These are phyloP conservation scores for Lerema accius DNA, from an alignment of 1,140 invertebrate species.

Conservation along the genomic window DNA sequence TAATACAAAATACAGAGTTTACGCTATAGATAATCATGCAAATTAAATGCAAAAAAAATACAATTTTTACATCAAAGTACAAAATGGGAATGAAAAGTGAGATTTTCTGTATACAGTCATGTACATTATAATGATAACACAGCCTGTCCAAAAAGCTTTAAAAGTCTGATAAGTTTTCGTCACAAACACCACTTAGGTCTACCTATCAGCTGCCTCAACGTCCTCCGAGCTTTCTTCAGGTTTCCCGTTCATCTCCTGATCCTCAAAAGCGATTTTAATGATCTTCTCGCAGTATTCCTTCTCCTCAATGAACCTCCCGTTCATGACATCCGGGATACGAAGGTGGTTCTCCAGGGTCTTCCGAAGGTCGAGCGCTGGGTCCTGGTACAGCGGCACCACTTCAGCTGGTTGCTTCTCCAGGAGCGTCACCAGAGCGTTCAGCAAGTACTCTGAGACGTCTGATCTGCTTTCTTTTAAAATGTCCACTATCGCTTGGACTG, in stretches of 20 bases:
- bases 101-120: too few relatives aligned
- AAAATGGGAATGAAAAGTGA: too few relatives aligned
- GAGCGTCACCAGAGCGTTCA: slow-evolving; percentile 47
- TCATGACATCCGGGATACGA: slow-evolving; percentile 42
- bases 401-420: slow-evolving; percentile 40
- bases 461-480: slow-evolving; percentile 45
- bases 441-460: slow-evolving; percentile 52
- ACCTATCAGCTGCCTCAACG: slow-evolving; percentile 55
- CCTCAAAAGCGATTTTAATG: neutral
- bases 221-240: slow-evolving; percentile 12
- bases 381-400: slow-evolving; percentile 46
- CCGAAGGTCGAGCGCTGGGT: slow-evolving; percentile 49
- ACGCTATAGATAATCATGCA: too few relatives aligned
- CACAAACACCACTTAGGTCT: too few relatives aligned
- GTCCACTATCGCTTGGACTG: slow-evolving; percentile 47
- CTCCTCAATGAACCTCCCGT: slow-evolving; percentile 53
- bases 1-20: too few relatives aligned
- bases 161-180: too few relatives aligned
- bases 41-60: too few relatives aligned
- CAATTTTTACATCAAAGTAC: too few relatives aligned
- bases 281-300: slow-evolving; percentile 50
- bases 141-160: too few relatives aligned
- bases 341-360: slow-evolving; percentile 50
- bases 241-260: neutral
- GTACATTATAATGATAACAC: too few relatives aligned